Evolutionary conservation across 1,140 invertebrate species (phyloP), one percentile per base, ranked within the genome.

Genomic region (Drosophila dunni): DNA sequence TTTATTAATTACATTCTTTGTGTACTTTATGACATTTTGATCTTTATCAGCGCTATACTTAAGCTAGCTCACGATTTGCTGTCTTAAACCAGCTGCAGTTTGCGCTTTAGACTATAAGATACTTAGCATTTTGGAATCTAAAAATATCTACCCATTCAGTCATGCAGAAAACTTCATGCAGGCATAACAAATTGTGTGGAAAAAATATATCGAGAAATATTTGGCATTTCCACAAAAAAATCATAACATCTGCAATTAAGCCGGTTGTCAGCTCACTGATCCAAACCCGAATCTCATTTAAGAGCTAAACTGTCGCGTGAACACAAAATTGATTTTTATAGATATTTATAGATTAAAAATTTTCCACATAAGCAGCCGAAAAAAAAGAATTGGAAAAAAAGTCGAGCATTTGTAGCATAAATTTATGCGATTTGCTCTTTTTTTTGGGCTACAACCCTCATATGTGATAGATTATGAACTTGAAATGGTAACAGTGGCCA

Each of bases 251-350:
- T 89, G 84, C 84, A 89, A 89, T 89, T 89, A 89, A 89, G 81
- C 84, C 84, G 70, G 13, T 40, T 77, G 64, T 63, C 68, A 66
- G n/a, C 56, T 58, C 38, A 11, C 20, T 50, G 68, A 57, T 71
- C 61, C 57, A 60, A 42, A 75, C 69, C 63, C 70, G 61, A 80
- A 88, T 76, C 60, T 15, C 79, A 80, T 88, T 83, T 83, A 72
- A 71, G 68, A 51, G 51, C 63, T 61, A 88, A 83, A 84, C 77
- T 80, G 70, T 89, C 80, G 77, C 84, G 85, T 80, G 84, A 83
- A 89, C 84, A 84, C 78, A 80, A 89, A 89, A 89, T 89, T 89
- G 84, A 89, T 89, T 89, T 89, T 89, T 84, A 89, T 89, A 84
- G 84, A 89, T 89, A 89, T 89, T 89, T 89, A 89, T 89, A 89